Evolutionary conservation across 1,140 invertebrate genomes (phyloP).

Genomic region (Drosophila lacertosa): DNA sequence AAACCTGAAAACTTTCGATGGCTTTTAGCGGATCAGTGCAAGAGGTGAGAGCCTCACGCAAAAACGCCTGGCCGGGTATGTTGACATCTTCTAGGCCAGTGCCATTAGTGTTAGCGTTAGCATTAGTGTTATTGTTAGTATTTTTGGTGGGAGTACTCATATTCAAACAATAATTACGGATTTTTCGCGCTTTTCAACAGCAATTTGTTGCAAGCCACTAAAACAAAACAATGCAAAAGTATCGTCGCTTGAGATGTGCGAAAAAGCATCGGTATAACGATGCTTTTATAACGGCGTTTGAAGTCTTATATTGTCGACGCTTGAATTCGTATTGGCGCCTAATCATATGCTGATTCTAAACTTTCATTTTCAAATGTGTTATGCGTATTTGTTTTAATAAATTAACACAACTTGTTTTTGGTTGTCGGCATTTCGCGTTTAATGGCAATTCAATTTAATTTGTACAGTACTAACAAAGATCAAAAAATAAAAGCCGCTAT

Average conservation of each 20-base stretch:
- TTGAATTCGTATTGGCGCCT: not conserved
- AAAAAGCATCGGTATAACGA: not conserved
- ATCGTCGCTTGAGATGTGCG: not conserved
- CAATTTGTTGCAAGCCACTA: conserved; percentile 12
- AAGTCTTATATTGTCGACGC: too few species aligned
- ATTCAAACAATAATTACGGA: conserved; percentile 26
- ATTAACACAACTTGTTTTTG: too few species aligned
- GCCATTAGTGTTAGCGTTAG: too few species aligned
- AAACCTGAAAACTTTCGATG: conserved; percentile 98
- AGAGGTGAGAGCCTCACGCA: conserved; percentile 96
- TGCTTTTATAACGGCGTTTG: not conserved
- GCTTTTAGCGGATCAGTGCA: conserved; percentile 98
- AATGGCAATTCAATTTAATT: too few species aligned
- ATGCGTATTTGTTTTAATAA: too few species aligned
- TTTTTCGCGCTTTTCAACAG: conserved; percentile 2
- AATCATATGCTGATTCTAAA: too few species aligned
- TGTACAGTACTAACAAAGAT: too few species aligned
- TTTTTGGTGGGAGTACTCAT: conserved; percentile 75
- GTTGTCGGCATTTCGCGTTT: too few species aligned
- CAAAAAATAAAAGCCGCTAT: too few species aligned
- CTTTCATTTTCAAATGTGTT: too few species aligned
- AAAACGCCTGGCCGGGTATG: conserved; percentile 94
- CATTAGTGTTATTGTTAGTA: too few species aligned
- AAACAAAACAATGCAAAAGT: conserved; percentile 1
- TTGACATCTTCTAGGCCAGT: conserved; percentile 93